Evolutionary conservation across 2,113 vertebrate genomes (phyloP).

Genomic region (Otus sunia): DNA sequence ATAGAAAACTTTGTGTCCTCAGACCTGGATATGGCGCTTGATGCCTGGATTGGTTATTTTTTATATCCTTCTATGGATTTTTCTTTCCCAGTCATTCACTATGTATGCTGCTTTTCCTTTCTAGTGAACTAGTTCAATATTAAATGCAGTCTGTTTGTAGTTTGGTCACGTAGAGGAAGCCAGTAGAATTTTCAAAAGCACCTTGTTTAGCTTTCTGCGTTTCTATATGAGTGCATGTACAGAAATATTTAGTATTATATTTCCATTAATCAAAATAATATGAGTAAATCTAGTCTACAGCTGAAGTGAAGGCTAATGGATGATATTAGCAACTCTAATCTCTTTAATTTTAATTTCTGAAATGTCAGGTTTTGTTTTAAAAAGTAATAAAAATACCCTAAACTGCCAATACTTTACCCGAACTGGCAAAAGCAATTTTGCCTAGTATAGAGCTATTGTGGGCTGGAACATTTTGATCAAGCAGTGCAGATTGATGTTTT

Average conservation of each 20-base stretch:
- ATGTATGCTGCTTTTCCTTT: neutral
- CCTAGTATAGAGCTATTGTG: neutral
- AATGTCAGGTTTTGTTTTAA: neutral
- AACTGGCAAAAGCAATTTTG: constrained; percentile 10
- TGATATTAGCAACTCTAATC: neutral
- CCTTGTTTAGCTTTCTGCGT: neutral
- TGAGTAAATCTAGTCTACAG: neutral
- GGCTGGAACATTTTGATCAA: neutral
- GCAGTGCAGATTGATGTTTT: neutral
- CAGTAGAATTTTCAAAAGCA: neutral
- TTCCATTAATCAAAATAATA: neutral
- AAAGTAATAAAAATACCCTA: neutral
- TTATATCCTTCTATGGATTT: neutral
- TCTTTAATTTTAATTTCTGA: neutral
- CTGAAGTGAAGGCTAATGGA: neutral
- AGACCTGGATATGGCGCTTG: neutral
- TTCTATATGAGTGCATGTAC: neutral
- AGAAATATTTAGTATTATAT: neutral
- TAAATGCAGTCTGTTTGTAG: neutral
- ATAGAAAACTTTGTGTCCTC: neutral
- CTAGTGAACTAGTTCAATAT: neutral
- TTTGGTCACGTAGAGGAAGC: neutral
- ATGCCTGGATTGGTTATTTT: neutral
- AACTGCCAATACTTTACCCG: neutral
- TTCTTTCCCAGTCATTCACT: neutral